Percentiles rank a stretch among this genome's conserved stretches.
phyloP scores from a whole-genome alignment of 2,113 vertebrate genomes.

The Willisornis vidua region DNA sequence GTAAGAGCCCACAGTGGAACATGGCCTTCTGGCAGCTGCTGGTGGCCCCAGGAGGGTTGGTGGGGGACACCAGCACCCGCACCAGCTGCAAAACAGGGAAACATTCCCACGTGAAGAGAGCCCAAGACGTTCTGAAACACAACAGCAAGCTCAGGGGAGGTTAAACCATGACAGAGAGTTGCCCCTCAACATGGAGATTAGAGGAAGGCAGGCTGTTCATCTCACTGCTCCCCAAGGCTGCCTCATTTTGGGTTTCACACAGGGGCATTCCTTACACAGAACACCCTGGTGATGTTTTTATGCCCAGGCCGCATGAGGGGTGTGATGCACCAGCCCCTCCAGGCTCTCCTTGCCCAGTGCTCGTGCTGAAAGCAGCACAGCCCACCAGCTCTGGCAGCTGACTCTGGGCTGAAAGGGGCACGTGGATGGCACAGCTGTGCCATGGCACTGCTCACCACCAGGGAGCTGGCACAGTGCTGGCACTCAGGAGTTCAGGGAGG shows the following conservation, averaged over 20 bases:
- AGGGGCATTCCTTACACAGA: not conserved
- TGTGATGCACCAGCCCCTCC: rapidly evolving
- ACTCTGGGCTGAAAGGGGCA: not conserved
- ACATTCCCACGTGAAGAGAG: rapidly evolving
- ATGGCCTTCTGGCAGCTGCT: constrained; percentile 95
- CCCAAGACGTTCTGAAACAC: rapidly evolving
- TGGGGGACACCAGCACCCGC: constrained; percentile 93
- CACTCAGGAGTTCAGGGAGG: not conserved
- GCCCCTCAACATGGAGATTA: not conserved
- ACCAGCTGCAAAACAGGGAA: constrained; percentile 79
- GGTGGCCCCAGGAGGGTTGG: constrained; percentile 93
- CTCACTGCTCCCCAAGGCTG: rapidly evolving
- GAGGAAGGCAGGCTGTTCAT: rapidly evolving
- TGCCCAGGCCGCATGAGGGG: not conserved
- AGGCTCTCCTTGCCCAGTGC: too few relatives aligned
- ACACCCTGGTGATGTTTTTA: not conserved
- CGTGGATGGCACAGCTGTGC: rapidly evolving
- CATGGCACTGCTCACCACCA: rapidly evolving
- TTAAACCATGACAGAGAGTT: rapidly evolving
- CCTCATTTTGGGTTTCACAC: not conserved
- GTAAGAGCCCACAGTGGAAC: constrained; percentile 92
- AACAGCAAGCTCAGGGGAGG: too few relatives aligned
- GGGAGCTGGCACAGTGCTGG: rapidly evolving
- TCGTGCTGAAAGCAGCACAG: not conserved
- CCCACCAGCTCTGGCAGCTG: rapidly evolving